These are phyloP conservation scores for Cepaea hortensis DNA, from an alignment of 2,888 invertebrate genomes.

Conservation along the genomic window DNA sequence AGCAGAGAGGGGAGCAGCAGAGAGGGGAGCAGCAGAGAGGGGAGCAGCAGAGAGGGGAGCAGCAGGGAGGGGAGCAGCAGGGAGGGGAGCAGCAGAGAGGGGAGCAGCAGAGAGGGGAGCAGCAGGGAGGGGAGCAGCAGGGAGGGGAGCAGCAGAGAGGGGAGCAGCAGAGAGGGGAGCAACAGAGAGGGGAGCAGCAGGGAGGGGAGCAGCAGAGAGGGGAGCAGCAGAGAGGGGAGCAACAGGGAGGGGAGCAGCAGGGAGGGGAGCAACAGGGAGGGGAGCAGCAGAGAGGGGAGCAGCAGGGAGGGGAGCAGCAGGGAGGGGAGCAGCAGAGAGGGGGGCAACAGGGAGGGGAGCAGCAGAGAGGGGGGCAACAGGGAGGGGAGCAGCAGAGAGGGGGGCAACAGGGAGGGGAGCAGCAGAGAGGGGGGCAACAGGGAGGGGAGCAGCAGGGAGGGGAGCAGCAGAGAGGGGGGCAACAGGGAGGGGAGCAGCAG, in stretches of 20 bases:
- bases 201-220: too few species aligned
- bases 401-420: too few species aligned
- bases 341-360: background rate
- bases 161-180: background rate
- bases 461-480: too few species aligned
- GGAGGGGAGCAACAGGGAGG: background rate
- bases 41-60: background rate
- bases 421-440: too few species aligned
- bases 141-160: background rate
- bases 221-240: background rate
- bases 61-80: too few species aligned
- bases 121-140: too few species aligned
- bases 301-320: background rate
- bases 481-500: too few species aligned
- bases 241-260: background rate
- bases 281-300: background rate
- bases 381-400: too few species aligned
- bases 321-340: background rate
- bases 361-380: too few species aligned
- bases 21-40: background rate
- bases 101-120: background rate
- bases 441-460: too few species aligned
- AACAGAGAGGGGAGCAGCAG: background rate
- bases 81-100: background rate
- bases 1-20: background rate